Base-by-base conservation (phyloP, 37 sponge, comb jelly and placozoan species). In the Axinella damicornis region DNA sequence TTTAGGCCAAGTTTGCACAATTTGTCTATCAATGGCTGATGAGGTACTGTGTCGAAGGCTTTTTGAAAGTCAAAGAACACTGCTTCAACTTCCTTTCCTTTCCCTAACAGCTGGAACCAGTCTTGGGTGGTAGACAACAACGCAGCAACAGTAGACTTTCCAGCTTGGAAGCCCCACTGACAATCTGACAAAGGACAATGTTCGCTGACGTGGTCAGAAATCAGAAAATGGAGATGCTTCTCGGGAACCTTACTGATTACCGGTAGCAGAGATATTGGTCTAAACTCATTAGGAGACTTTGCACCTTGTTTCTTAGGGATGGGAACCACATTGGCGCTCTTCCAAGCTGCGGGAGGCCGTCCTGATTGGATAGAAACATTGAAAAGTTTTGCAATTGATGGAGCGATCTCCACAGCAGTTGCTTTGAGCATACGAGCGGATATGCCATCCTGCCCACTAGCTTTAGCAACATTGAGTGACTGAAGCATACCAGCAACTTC, bases 361-460 rank as follows among this genome's bases (percentile, higher is more conserved):
- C 36, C 70, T 36, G 13, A 12, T 36, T 27, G 21, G 28, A 69
- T 27, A 13, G 70, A 69, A 31, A 69, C 5, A 31, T 69, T 69
- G 28, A 69, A 69, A 4, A 69, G 35, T 34, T 69, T n/a, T 21
- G 70, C 34, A 5, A 69, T 27, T 69, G 70, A 32, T 2, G 70
- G 70, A 69, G 70, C 34, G 28, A 69, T 69, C 21, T 31, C 28
- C 2, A 20, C 15, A 32, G 70, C 70, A 5, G 70, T 69, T 36
- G 70, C 70, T 69, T 15, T 69, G 21, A 69, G 37, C 70, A 69
- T 69, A 21, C 21, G 21, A 5, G 37, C 70, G 5, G 70, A 69
- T 36, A 69, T 69, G 36, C 70, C 70, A 32, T 69, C 70, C 25
- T 24, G 70, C 5, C 70, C 70, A 14, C 35, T 69, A 31, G 70